phyloP scores from a whole-genome alignment of 2,113 vertebrate species.

The Trogon melanurus region DNA sequence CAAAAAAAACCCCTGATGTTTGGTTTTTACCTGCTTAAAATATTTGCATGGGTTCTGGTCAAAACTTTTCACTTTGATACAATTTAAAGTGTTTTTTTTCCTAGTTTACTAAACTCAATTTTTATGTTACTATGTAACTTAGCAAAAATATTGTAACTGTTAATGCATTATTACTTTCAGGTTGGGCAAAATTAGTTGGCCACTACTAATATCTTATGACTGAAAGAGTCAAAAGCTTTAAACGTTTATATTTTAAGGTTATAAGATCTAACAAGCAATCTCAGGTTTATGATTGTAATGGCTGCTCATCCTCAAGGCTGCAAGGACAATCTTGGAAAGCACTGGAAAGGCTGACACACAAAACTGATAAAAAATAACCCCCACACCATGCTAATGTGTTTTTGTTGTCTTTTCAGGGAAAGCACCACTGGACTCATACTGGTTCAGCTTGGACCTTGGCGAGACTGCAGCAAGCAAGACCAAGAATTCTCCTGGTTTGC shows the following conservation, averaged over 20 bases:
- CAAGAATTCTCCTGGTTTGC: neutral
- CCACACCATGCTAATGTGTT: fast-evolving
- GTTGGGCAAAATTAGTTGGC: neutral
- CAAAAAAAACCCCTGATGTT: neutral
- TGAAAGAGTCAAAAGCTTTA: neutral
- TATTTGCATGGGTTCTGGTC: neutral
- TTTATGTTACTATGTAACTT: neutral
- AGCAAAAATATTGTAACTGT: neutral
- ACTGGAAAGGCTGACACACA: neutral
- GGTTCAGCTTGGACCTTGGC: neutral
- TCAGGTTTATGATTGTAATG: neutral
- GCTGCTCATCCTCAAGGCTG: neutral
- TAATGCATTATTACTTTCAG: neutral
- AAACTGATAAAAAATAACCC: neutral
- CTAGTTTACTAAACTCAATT: neutral
- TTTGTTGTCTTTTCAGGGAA: neutral
- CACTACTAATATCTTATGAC: neutral
- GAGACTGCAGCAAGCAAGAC: neutral
- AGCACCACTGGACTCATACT: neutral
- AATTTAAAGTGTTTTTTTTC: fast-evolving
- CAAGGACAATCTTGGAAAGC: neutral
- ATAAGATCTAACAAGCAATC: neutral
- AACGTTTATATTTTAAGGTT: neutral
- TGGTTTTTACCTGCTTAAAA: neutral
- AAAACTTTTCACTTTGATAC: neutral